Conservation (phyloP, 2,888 invertebrate genomes). For the Sipha maydis region DNA sequence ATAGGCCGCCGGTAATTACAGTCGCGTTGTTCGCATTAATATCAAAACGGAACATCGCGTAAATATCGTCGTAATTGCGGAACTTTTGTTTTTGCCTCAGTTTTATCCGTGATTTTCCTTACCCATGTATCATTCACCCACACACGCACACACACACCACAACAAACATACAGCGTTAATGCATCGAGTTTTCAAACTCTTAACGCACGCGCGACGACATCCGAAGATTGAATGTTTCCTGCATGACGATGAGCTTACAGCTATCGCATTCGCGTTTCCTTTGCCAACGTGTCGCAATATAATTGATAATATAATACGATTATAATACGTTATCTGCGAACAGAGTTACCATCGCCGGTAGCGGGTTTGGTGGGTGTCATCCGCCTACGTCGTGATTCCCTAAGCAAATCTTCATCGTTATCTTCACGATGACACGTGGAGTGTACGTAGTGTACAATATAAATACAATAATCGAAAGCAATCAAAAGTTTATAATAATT, state of each 20-base stretch:
- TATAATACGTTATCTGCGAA: neutral
- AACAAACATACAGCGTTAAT: neutral
- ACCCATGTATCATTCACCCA: neutral
- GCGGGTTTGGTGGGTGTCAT: neutral
- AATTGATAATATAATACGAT: constrained; percentile 16
- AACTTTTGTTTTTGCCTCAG: constrained; percentile 24
- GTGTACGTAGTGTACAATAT: neutral
- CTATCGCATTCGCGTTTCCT: constrained; percentile 14
- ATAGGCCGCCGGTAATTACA: constrained; percentile 29
- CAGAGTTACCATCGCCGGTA: neutral
- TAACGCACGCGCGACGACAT: constrained; percentile 1
- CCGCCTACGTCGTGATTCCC: neutral
- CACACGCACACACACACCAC: no score
- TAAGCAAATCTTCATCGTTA: neutral
- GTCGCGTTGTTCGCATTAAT: neutral
- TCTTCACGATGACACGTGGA: neutral
- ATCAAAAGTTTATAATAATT: constrained; percentile 15
- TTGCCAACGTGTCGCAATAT: neutral
- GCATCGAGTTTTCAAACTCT: constrained; percentile 39
- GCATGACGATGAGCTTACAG: neutral
- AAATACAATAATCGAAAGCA: neutral
- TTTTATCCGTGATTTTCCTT: neutral
- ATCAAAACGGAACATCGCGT: constrained; percentile 35
- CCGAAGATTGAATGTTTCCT: constrained; percentile 38
- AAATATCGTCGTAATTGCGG: constrained; percentile 18